These are phyloP conservation scores for Pollenia amentaria DNA, from an alignment of 2,888 invertebrate genomes.

Conservation along the genomic window DNA sequence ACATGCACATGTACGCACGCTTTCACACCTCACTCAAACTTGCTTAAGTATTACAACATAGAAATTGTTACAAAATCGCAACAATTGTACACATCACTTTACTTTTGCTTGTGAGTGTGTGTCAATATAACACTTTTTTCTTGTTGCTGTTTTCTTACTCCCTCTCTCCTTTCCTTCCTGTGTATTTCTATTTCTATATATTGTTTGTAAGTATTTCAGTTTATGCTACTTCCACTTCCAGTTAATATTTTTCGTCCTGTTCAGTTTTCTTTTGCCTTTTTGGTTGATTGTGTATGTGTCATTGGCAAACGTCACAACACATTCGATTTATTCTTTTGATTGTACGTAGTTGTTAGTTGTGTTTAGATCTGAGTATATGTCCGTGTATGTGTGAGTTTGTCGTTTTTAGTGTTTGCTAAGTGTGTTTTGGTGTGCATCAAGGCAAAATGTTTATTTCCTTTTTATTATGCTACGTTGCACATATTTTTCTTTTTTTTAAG, in stretches of 20 bases:
- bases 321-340: slow-evolving; percentile 52
- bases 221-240: slow-evolving; percentile 39
- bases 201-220: slow-evolving; percentile 44
- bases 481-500: slow-evolving; percentile 21
- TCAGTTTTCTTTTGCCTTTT: neutral
- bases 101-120: slow-evolving; percentile 27
- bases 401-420: slow-evolving; percentile 16
- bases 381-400: neutral
- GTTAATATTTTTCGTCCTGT: slow-evolving; percentile 21
- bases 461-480: slow-evolving; percentile 60
- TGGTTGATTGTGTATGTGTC: slow-evolving; percentile 53
- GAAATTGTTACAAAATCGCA: slow-evolving; percentile 35
- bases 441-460: slow-evolving; percentile 69
- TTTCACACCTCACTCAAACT: neutral
- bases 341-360: slow-evolving; percentile 33
- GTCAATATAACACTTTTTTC: slow-evolving; percentile 52
- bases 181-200: slow-evolving; percentile 7
- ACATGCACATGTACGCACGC: neutral
- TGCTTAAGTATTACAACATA: neutral
- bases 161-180: neutral
- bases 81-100: neutral
- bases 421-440: slow-evolving; percentile 62
- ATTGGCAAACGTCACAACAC: slow-evolving; percentile 63
- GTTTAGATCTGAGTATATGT: neutral
- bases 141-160: neutral